Percentiles rank a stretch among this genome's conserved stretches.
phyloP scores from a whole-genome alignment of 2,113 vertebrate species.

The Genyomyrus donnyi region DNA sequence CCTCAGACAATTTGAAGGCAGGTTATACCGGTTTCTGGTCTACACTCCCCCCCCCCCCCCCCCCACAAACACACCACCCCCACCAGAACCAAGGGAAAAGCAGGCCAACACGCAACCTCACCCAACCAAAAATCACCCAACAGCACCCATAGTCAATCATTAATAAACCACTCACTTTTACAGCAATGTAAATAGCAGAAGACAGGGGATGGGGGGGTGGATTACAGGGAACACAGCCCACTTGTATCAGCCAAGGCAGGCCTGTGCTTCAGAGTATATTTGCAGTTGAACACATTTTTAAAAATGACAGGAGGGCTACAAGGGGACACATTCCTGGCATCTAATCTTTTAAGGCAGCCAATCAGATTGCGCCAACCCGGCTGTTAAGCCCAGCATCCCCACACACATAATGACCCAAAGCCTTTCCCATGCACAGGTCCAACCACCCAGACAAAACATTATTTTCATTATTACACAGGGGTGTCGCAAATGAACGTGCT shows the following conservation, averaged over 20 bases:
- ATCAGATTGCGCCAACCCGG: neutral
- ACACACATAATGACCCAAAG: neutral
- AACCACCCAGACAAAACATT: neutral
- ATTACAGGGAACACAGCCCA: neutral
- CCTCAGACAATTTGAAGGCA: neutral
- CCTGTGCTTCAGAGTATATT: neutral
- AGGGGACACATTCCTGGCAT: neutral
- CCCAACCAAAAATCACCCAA: too few species aligned
- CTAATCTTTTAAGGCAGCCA: neutral
- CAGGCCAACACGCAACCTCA: too few species aligned
- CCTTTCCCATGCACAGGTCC: neutral
- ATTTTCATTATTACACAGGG: neutral
- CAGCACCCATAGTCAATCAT: too few species aligned
- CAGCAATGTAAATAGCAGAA: neutral
- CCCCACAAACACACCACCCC: neutral
- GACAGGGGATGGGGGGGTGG: neutral
- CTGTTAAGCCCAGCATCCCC: neutral
- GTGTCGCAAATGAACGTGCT: neutral
- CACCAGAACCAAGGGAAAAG: too few species aligned
- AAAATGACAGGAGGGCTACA: neutral
- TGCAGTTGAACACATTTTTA: neutral
- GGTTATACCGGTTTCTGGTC: neutral
- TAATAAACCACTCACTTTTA: neutral
- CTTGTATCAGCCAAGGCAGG: neutral
- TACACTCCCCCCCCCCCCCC: too few species aligned